Base-by-base conservation (phyloP, 2,888 invertebrate species). In the Aromia moschata region DNA sequence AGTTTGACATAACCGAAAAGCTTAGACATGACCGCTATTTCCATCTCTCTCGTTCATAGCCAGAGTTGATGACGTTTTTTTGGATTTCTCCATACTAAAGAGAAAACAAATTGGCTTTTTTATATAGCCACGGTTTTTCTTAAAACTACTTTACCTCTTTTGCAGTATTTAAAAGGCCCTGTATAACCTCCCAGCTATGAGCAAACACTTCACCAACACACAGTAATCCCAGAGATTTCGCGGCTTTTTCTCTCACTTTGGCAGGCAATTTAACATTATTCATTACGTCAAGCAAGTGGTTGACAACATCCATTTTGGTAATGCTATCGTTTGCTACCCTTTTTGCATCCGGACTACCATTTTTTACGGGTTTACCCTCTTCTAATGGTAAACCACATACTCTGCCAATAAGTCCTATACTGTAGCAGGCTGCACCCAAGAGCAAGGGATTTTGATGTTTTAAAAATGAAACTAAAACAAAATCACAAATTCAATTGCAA, bases 141-240 rank as follows among this genome's bases (percentile, higher is more conserved):
- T n/a, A n/a, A n/a, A n/a, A n/a, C n/a, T 25, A 25, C 25, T 83
- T 82, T 75, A 90, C 92, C 79, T 91, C 89, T 81, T 90, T 92
- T 43, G 91, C 89, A 74, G 90, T 87, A 59, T 89, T 86, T 60
- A 95, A 80, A 69, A 96, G 88, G 57, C 89, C 90, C 65, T 90
- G 86, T 11, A 93, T 84, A 63, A 93, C 88, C 58, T 87, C 85
- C 72, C 87, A 86, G 0, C 89, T 86, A 68, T 90, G 89, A 16
- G 89, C 87, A 70, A 92, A 87, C 75, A 93, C 92, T 77, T 95
- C 94, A 0, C 95, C 95, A 47, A 94, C 87, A 72, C 94, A 94
- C 67, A 96, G 78, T 68, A 90, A 83, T 0, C 95, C 95, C 31
- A 93, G 80, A 52, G 93, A 88, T 68, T 86, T 85, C 2, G 92